Percentiles rank a stretch among this genome's conserved stretches.
Conservation (phyloP, 2,888 invertebrate species). For the Agonopterix subpropinquella region DNA sequence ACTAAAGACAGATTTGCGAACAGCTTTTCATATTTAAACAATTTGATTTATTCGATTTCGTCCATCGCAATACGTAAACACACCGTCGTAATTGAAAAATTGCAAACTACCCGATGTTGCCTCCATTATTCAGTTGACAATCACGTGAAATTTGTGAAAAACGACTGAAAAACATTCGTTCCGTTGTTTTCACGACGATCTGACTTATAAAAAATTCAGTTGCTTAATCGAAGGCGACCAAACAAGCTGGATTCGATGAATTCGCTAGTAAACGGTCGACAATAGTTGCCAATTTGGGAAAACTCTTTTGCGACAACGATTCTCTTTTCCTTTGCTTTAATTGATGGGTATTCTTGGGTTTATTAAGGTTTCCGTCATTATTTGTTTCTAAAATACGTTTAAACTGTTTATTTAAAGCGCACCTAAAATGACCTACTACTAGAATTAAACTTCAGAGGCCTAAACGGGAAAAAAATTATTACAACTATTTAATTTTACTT, state of each 20-base stretch:
- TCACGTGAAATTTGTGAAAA: slow-evolving; percentile 65
- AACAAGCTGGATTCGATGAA: slow-evolving; percentile 50
- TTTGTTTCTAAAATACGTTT: no score
- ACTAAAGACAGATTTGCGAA: no score
- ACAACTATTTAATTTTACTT: no score
- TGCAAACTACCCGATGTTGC: slow-evolving; percentile 47
- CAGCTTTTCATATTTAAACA: no score
- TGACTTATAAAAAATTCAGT: slow-evolving; percentile 59
- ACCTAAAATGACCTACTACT: no score
- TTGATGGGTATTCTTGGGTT: no score
- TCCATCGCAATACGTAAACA: slow-evolving; percentile 23
- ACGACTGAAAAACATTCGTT: slow-evolving; percentile 58
- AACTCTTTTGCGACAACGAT: slow-evolving; percentile 24
- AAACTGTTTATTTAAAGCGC: no score
- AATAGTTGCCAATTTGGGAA: slow-evolving; percentile 49
- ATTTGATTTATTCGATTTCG: background rate
- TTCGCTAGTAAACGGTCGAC: slow-evolving; percentile 38
- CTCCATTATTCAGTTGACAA: slow-evolving; percentile 69
- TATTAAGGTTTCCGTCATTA: no score
- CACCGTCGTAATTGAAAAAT: slow-evolving; percentile 66
- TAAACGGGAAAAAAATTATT: no score
- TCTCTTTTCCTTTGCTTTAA: background rate
- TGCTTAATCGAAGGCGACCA: slow-evolving; percentile 60
- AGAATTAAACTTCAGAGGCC: no score
- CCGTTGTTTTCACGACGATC: slow-evolving; percentile 62